Evolutionary conservation across 1,140 invertebrate species (phyloP).

Genomic region (Drosophila pseudoobscura): DNA sequence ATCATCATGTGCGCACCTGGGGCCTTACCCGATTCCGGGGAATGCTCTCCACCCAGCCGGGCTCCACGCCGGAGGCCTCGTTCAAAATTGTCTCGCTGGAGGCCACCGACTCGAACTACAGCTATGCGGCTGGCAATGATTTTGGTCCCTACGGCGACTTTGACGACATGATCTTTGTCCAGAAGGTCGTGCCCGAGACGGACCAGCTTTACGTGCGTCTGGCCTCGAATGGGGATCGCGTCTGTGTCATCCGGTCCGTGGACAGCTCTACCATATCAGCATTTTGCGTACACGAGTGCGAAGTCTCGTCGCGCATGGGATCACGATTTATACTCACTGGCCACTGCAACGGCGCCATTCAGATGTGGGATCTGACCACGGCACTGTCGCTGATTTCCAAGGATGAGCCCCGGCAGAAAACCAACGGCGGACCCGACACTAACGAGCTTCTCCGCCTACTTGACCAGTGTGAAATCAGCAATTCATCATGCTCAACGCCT

Average conservation of each 20-base stretch:
- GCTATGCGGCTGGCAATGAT: conserved; percentile 91
- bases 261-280: conserved; percentile 97
- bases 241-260: conserved; percentile 97
- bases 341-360: conserved; percentile 96
- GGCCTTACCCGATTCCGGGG: conserved; percentile 96
- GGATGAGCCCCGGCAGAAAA: conserved; percentile 86
- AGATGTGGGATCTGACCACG: conserved; percentile 99
- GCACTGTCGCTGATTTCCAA: conserved; percentile 93
- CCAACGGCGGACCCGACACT: conserved; percentile 93
- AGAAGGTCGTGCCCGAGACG: conserved; percentile 98
- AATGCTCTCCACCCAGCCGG: conserved; percentile 99
- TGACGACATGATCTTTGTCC: conserved; percentile 98
- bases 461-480: conserved; percentile 96
- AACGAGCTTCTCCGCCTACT: conserved; percentile 94
- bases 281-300: conserved; percentile 98
- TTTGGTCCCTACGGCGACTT: conserved; percentile 98
- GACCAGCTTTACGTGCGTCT: conserved; percentile 96
- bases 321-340: conserved; percentile 97
- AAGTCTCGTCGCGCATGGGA: conserved; percentile 96
- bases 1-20: conserved; percentile 99
- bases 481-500: conserved; percentile 92
- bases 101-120: conserved; percentile 90
- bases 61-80: conserved; percentile 96
- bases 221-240: conserved; percentile 95
- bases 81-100: conserved; percentile 90